Conservation (phyloP, 2,888 invertebrate species). For the Suillia variegata region DNA sequence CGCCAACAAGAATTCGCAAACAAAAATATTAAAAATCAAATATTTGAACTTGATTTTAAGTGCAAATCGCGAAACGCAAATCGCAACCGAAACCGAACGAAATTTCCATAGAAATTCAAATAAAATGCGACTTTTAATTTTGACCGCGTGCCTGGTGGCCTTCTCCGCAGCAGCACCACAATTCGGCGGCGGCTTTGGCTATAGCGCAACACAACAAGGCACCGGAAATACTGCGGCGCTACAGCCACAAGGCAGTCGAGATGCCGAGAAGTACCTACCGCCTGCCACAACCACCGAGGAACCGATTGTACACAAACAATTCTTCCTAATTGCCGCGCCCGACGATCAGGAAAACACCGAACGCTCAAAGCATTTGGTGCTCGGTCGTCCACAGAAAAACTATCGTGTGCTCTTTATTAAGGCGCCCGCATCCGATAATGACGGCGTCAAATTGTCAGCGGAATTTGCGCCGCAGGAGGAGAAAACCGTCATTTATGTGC, state of each 20-base stretch:
- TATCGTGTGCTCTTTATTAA: constrained; percentile 59
- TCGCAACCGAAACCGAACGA: too few species aligned
- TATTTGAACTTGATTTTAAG: too few species aligned
- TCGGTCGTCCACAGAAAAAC: constrained; percentile 55
- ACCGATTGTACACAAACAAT: constrained; percentile 51
- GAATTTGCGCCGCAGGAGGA: constrained; percentile 50
- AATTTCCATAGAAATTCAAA: too few species aligned
- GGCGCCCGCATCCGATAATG: constrained; percentile 48
- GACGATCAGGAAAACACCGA: constrained; percentile 50
- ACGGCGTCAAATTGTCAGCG: constrained; percentile 45
- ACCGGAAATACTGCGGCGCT: neutral
- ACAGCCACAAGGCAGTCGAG: neutral
- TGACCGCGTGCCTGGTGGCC: constrained; percentile 21
- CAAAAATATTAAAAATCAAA: neutral
- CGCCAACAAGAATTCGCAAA: neutral
- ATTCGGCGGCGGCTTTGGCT: constrained; percentile 22
- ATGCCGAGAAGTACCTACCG: constrained; percentile 37
- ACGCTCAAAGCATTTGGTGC: constrained; percentile 48
- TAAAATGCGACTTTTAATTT: neutral
- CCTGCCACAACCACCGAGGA: constrained; percentile 31
- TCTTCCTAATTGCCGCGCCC: constrained; percentile 55
- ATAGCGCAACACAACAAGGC: too few species aligned
- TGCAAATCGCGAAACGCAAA: too few species aligned
- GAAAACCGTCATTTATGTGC: constrained; percentile 54
- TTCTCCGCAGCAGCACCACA: constrained; percentile 34